Evolutionary conservation across 2,113 vertebrate genomes (phyloP).

Genomic region (Sorex fumeus): DNA sequence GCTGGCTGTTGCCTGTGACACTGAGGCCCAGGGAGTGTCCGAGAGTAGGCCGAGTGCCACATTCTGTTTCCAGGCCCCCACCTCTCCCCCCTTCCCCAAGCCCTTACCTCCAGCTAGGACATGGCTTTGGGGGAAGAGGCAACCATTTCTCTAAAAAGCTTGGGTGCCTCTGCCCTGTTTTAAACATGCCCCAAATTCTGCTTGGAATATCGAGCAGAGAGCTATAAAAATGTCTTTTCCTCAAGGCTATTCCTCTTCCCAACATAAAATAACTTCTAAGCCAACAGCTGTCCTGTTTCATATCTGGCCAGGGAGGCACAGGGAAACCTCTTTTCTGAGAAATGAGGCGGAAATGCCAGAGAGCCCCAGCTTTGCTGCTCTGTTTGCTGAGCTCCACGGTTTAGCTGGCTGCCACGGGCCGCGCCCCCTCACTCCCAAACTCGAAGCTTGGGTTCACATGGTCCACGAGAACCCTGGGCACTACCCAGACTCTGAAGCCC

Average conservation of each 20-base stretch:
- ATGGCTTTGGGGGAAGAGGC: not conserved
- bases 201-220: not conserved
- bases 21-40: slow-evolving; percentile 12
- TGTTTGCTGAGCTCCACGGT: not conserved
- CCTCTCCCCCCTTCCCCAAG: not conserved
- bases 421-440: not conserved
- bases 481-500: not conserved
- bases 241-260: not conserved
- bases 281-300: not conserved
- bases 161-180: slow-evolving; percentile 12
- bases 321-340: slow-evolving; percentile 34
- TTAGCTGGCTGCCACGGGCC: not conserved
- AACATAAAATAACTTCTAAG: not conserved
- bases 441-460: not conserved
- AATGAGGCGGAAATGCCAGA: not conserved
- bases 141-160: slow-evolving; percentile 9
- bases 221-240: not conserved
- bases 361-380: slow-evolving; percentile 6
- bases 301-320: not conserved
- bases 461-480: no score
- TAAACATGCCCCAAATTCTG: slow-evolving; percentile 9
- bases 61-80: not conserved
- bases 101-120: not conserved
- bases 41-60: not conserved
- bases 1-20: slow-evolving; percentile 43